Base-by-base conservation (phyloP, 2,888 invertebrate genomes). In the Watsonalla cultraria region DNA sequence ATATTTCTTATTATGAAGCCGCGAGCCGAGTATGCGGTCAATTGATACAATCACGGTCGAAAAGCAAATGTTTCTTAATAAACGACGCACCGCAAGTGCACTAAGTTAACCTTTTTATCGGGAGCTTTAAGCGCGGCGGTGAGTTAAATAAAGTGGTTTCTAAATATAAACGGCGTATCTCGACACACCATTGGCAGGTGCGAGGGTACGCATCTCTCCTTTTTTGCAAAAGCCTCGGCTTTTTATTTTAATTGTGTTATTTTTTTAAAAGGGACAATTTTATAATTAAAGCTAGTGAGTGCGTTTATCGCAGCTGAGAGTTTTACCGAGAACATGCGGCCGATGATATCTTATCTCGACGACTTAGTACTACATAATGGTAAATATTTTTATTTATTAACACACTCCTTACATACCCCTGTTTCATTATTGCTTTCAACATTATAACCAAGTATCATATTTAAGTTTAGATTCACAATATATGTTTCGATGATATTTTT, bases 141-240 rank as follows among this genome's bases (percentile, higher is more conserved):
- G 84, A 81, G 84, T 82, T 88, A 85, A 87, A 88, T 89, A 87
- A 89, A 89, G 87, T 88, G 87, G 82, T 86, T 87, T 89, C 89
- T 90, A 90, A 86, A 90, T 89, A 90, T 90, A 90, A 86, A 82
- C 84, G 75, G 75, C 78, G 82, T 90, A 89, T 90, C 89, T 85
- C 79, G 82, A 87, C 84, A 82, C 81, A 77, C 78, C 81, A 88
- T 88, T 89, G 90, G 89, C 90, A 90, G 89, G 86, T 88, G 88
- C 83, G 78, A 81, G 84, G 74, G 77, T 77, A 77, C 77, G 82
- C 81, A 70, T 84, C 81, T 78, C 68, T 70, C 24, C 74, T 75
- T 81, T 80, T 82, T 80, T 84, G 69, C 82, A 63, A 75, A 65
- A 71, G 70, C 73, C 73, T 74, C 64, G 63, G 60, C 64, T 79